Evolutionary conservation across 2,797 vertebrate species (phyloP).

Genomic region (Emydoidea blandingii): DNA sequence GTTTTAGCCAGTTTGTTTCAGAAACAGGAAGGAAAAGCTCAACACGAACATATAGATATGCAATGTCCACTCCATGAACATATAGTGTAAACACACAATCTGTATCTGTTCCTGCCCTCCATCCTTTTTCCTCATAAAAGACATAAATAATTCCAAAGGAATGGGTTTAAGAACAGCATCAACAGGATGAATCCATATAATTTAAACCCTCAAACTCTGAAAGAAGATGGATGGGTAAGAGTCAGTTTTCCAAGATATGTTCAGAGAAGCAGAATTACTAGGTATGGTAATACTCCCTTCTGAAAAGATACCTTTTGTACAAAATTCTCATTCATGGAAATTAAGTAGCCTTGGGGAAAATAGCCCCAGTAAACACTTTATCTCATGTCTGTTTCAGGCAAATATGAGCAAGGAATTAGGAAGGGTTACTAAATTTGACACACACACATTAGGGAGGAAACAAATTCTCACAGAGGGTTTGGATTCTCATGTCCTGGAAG

Average conservation of each 20-base stretch:
- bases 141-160: not conserved
- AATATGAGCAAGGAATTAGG: not conserved
- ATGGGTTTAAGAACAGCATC: not conserved
- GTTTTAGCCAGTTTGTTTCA: not conserved
- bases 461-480: not conserved
- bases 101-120: fast-evolving
- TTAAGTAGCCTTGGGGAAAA: not conserved
- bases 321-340: not conserved
- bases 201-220: not conserved
- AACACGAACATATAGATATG: not conserved
- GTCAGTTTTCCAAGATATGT: not conserved
- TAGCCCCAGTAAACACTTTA: not conserved
- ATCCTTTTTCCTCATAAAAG: not conserved
- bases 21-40: not conserved
- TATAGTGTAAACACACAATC: not conserved
- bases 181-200: not conserved
- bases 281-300: not conserved
- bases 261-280: not conserved
- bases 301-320: not conserved
- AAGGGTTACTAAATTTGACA: not conserved
- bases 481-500: not conserved
- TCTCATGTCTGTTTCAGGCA: not conserved
- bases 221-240: not conserved
- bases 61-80: not conserved
- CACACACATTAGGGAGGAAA: not conserved